phyloP scores from a whole-genome alignment of 2,113 vertebrate species.

The Ammospiza nelsoni region DNA sequence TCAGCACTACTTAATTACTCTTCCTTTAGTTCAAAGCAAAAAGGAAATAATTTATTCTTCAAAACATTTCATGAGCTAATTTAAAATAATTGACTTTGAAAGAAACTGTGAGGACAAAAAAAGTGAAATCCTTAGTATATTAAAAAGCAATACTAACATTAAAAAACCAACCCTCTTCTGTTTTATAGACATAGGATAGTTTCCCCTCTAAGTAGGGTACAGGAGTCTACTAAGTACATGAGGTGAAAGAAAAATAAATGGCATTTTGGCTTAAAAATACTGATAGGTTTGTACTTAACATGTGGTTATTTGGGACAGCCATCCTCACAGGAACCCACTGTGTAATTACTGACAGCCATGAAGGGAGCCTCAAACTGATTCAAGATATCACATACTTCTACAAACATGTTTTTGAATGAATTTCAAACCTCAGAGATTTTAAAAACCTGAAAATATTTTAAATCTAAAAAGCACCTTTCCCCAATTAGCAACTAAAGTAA shows the following conservation, averaged over 20 bases:
- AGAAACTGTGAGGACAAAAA: neutral
- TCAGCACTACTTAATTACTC: conserved; percentile 35
- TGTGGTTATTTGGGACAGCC: neutral
- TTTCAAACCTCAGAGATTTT: neutral
- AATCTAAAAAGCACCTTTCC: neutral
- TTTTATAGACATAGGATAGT: neutral
- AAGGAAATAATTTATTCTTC: conserved; percentile 21
- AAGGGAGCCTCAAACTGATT: neutral
- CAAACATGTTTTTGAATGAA: neutral
- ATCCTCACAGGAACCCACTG: fast-evolving
- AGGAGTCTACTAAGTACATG: neutral
- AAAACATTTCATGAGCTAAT: conserved; percentile 15
- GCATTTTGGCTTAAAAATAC: neutral
- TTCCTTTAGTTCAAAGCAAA: conserved; percentile 46
- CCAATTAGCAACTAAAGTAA: neutral
- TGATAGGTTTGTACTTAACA: neutral
- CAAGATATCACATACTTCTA: neutral
- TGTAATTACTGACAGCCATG: neutral
- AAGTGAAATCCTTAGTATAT: neutral
- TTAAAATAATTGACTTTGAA: conserved; percentile 42
- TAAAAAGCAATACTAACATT: neutral
- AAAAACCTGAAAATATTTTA: neutral
- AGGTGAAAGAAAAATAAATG: neutral
- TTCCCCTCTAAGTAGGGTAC: neutral
- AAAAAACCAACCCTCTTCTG: neutral